These are phyloP conservation scores for Petrolisthes manimaculis DNA, from an alignment of 2,888 invertebrate genomes.

Conservation along the genomic window DNA sequence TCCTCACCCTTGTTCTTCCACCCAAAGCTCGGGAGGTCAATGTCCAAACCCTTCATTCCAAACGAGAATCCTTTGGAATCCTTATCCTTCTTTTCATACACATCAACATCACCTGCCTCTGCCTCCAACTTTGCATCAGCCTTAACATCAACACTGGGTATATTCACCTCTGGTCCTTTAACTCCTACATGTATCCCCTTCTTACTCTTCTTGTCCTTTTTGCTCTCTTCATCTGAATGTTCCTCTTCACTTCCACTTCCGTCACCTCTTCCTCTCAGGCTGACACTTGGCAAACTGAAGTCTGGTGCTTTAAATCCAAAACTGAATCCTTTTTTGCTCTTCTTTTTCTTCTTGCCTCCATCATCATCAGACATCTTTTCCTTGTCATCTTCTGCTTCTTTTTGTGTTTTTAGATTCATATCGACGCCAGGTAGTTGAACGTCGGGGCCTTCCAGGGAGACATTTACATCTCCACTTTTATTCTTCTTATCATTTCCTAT, in stretches of 20 bases:
- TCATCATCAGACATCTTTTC: background rate
- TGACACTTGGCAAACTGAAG: conserved; percentile 37
- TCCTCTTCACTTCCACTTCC: conserved; percentile 3
- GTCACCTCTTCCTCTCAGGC: conserved; percentile 16
- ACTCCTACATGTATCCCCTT: conserved; percentile 11
- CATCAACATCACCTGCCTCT: background rate
- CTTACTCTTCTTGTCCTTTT: conserved; percentile 11
- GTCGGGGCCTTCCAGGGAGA: conserved; percentile 38
- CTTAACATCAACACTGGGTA: conserved; percentile 14
- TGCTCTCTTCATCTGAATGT: background rate
- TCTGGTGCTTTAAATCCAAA: conserved; percentile 54
- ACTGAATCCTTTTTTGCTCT: conserved; percentile 43
- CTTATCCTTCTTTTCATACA: conserved; percentile 12
- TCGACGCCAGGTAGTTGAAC: conserved; percentile 25
- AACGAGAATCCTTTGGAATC: conserved; percentile 18
- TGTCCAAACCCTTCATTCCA: conserved; percentile 27
- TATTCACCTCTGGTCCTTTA: conserved; percentile 14
- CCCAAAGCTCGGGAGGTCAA: conserved; percentile 11
- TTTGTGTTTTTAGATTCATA: background rate
- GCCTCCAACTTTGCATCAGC: conserved; percentile 12
- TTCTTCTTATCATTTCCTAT: background rate
- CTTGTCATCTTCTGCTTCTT: background rate
- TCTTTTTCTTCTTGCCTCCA: conserved; percentile 23
- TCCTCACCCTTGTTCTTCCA: background rate
- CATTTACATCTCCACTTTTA: conserved; percentile 6